These are phyloP conservation scores for Lepus europaeus DNA, from an alignment of 2,113 vertebrate species.

Conservation along the genomic window DNA sequence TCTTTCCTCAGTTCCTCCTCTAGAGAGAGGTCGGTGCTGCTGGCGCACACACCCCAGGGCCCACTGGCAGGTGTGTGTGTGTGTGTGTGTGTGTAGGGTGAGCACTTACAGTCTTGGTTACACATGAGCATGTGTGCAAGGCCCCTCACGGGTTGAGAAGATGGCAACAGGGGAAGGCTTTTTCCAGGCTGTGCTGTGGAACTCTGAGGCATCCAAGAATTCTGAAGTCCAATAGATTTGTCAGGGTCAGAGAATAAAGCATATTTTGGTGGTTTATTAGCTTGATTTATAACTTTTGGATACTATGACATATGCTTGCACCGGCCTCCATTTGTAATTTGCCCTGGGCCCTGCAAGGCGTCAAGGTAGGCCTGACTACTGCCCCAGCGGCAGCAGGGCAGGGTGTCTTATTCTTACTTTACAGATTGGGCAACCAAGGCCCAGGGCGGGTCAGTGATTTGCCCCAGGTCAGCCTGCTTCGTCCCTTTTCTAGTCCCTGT, in stretches of 20 bases:
- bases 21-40: background rate
- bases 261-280: background rate
- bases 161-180: background rate
- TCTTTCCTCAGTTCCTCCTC: background rate
- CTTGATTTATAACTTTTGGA: slow-evolving; percentile 50
- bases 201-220: background rate
- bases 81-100: background rate
- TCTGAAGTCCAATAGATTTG: background rate
- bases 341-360: background rate
- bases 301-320: background rate
- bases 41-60: background rate
- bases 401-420: background rate
- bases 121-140: background rate
- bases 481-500: background rate
- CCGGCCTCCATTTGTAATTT: background rate
- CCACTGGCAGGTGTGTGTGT: background rate
- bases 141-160: background rate
- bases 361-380: background rate
- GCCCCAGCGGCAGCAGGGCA: background rate
- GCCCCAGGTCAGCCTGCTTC: too few relatives aligned
- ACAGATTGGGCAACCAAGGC: background rate
- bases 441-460: background rate
- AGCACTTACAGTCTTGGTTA: background rate
- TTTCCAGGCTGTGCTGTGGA: background rate
- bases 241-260: background rate